Base-by-base conservation (phyloP, 2,797 vertebrate genomes). In the Rhincodon typus region DNA sequence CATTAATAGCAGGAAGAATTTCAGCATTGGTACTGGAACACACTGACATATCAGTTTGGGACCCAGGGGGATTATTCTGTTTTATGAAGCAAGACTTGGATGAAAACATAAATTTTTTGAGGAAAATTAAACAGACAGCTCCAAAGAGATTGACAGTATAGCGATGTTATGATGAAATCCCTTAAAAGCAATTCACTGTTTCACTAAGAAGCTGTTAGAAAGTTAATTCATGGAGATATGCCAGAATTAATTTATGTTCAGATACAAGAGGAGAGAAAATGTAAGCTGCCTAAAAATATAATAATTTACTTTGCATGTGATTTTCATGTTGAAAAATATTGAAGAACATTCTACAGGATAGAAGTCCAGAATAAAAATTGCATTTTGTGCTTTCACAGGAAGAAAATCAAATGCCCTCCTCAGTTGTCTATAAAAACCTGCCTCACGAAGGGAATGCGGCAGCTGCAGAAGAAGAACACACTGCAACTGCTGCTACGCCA, bases 401-500 rank as follows among this genome's bases (percentile, higher is more conserved):
- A 53, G 98, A 99, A 79, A 96, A 98, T 0, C 98, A 97, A 96
- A 34, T 98, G 95, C 98, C 98, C 0, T 98, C 98, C 0, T 98
- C 98, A 0, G 97, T 98, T 90, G 98, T 98, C 0, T 97, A 98
- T 96, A 98, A 97, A 34, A 98, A 98, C 96, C 96, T 96, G 23
- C 97, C 98, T 3, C 97, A 98, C 95, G 95, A 90, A 0, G 97
- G 97, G 0, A 96, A 98, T 96, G 97, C 97, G 1, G 97, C 97
- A 3, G 13, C 98, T 96, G 97, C 97, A 66, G 96, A 98, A 0
- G 98, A 98, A 67, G 97, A 97, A 95, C 96, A 96, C 70, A 96
- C 97, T 0, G 98, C 98, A 0, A 98, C 99, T 2, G 96, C 97
- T 96, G 98, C 98, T 95, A 98, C 98, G 53, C 96, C 98, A 96